Evolutionary conservation across 2,888 invertebrate species (phyloP).

Genomic region (Myopa testacea): DNA sequence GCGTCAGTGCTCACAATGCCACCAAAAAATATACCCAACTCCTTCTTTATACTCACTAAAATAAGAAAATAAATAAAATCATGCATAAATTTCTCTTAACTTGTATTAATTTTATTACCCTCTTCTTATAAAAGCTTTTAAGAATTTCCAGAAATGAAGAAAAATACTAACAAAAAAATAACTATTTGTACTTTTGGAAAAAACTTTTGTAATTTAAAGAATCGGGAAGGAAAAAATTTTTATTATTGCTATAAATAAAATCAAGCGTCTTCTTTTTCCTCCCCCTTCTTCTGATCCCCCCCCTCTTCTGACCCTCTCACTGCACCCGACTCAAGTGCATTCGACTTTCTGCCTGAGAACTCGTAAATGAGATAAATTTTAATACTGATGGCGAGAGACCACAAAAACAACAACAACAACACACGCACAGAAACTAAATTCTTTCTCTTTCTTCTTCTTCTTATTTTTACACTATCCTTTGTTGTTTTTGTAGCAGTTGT

Average conservation of each 20-base stretch:
- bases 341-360: background rate
- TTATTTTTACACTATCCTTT: too few relatives aligned
- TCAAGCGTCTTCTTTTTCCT: background rate
- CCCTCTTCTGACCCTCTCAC: background rate
- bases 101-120: too few relatives aligned
- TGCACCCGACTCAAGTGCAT: background rate
- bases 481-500: background rate
- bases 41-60: too few relatives aligned
- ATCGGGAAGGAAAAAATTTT: background rate
- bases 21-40: background rate
- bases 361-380: background rate
- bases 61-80: background rate
- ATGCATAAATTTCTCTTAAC: too few relatives aligned
- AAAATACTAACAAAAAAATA: background rate
- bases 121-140: background rate
- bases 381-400: background rate
- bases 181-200: background rate
- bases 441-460: too few relatives aligned
- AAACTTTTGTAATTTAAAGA: background rate
- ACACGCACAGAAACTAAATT: too few relatives aligned
- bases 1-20: background rate
- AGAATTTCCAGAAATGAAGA: background rate
- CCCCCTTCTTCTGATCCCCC: background rate
- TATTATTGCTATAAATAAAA: slow-evolving; percentile 2
- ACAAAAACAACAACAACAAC: background rate